Evolutionary conservation across 2,888 invertebrate species (phyloP).

Genomic region (Heliconius charithonia): DNA sequence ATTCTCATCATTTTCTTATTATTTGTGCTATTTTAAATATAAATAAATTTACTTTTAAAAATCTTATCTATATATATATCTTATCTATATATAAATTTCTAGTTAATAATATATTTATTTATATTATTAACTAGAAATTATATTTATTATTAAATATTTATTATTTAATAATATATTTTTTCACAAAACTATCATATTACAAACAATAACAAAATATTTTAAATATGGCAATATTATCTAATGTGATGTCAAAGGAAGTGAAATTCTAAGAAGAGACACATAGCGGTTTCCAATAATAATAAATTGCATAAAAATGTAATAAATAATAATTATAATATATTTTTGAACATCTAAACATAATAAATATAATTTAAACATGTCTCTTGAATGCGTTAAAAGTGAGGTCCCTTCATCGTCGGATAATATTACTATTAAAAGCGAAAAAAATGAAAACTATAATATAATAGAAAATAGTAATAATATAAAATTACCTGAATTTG

Average conservation of each 20-base stretch:
- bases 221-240: slow-evolving; percentile 13
- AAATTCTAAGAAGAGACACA: slow-evolving; percentile 28
- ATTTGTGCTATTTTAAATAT: no score
- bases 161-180: no score
- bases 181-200: background rate
- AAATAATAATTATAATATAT: background rate
- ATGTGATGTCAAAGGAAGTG: slow-evolving; percentile 28
- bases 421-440: slow-evolving; percentile 29
- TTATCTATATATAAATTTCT: no score
- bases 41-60: no score
- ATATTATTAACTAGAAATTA: no score
- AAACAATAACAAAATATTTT: background rate
- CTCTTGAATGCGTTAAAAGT: slow-evolving; percentile 21
- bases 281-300: slow-evolving; percentile 31
- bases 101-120: no score
- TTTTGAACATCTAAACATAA: slow-evolving; percentile 4
- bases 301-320: slow-evolving; percentile 26
- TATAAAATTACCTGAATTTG: slow-evolving; percentile 42
- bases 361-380: slow-evolving; percentile 35
- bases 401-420: slow-evolving; percentile 21
- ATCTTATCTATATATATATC: no score
- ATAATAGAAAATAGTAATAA: slow-evolving; percentile 18
- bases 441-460: slow-evolving; percentile 28
- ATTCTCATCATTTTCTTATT: no score
- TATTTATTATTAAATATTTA: no score